A percentile compares a stretch with the other conserved stretches of the same genome.
Evolutionary conservation across 2,797 vertebrate genomes (phyloP).

Genomic region (Salarias fasciatus): DNA sequence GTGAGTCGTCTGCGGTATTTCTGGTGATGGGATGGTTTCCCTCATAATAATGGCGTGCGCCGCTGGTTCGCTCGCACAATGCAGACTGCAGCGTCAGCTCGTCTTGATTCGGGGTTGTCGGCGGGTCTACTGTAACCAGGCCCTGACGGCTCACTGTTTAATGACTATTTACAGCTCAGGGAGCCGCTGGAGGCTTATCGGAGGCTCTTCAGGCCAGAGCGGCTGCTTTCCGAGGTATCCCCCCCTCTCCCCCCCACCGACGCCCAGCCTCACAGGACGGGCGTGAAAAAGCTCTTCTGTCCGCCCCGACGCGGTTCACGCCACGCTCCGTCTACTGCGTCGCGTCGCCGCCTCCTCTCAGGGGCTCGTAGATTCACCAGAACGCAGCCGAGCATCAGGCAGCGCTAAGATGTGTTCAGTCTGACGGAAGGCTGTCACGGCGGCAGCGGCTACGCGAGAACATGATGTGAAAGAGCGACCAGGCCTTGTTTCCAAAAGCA

Average conservation of each 20-base stretch:
- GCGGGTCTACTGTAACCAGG: slow-evolving; percentile 13
- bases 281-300: no score
- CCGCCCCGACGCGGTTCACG: slow-evolving; percentile 1
- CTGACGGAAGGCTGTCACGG: no score
- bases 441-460: no score
- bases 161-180: slow-evolving; percentile 65
- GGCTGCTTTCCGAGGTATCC: slow-evolving; percentile 23
- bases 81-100: slow-evolving; percentile 17
- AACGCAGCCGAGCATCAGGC: no score
- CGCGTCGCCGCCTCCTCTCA: no score
- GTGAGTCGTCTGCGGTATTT: no score
- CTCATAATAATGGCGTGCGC: slow-evolving; percentile 24
- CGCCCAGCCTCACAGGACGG: slow-evolving; percentile 5
- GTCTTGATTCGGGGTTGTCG: slow-evolving; percentile 42
- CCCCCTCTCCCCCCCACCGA: slow-evolving; percentile 8
- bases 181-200: slow-evolving; percentile 39
- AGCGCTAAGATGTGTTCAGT: no score
- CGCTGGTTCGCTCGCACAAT: slow-evolving; percentile 17
- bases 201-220: slow-evolving; percentile 32
- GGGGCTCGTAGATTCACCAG: no score
- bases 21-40: no score
- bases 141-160: slow-evolving; percentile 34
- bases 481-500: no score
- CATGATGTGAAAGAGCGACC: no score
- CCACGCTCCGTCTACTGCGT: no score